Evolutionary conservation across 2,113 vertebrate genomes (phyloP).

Genomic region (Lagopus leucura): DNA sequence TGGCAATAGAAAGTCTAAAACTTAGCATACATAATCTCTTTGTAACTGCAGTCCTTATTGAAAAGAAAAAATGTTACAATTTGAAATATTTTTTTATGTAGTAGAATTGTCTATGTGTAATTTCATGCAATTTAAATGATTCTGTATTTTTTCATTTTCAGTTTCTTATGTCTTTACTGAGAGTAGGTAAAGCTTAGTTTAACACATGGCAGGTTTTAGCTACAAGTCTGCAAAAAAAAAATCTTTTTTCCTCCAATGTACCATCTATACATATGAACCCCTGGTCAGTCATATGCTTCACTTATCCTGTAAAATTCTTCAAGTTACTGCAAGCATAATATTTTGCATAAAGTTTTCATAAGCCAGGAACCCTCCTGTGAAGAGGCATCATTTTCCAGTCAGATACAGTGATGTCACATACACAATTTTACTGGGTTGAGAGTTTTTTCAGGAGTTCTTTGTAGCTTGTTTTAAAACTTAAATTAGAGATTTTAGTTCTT

Average conservation of each 20-base stretch:
- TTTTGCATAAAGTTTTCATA: not conserved
- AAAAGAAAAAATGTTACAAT: too few species aligned
- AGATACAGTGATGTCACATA: not conserved
- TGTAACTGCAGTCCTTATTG: not conserved
- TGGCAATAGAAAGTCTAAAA: not conserved
- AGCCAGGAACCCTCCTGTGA: not conserved
- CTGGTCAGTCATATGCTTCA: not conserved
- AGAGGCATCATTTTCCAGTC: not conserved
- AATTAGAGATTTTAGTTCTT: not conserved
- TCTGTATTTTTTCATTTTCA: not conserved
- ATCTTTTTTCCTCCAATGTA: accelerated
- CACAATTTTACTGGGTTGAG: not conserved
- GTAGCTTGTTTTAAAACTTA: not conserved
- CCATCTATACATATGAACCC: not conserved
- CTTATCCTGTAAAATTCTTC: not conserved
- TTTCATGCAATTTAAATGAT: not conserved
- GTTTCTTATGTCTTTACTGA: not conserved
- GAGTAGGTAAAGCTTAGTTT: not conserved
- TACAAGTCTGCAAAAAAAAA: not conserved
- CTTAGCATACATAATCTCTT: not conserved
- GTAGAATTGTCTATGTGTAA: not conserved
- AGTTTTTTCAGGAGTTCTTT: not conserved
- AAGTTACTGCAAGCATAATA: not conserved
- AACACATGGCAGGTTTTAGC: not conserved
- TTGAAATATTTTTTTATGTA: not conserved